Evolutionary conservation across 37 sponge, comb jelly and placozoan species (phyloP).

Genomic region (Beroe forskalii): DNA sequence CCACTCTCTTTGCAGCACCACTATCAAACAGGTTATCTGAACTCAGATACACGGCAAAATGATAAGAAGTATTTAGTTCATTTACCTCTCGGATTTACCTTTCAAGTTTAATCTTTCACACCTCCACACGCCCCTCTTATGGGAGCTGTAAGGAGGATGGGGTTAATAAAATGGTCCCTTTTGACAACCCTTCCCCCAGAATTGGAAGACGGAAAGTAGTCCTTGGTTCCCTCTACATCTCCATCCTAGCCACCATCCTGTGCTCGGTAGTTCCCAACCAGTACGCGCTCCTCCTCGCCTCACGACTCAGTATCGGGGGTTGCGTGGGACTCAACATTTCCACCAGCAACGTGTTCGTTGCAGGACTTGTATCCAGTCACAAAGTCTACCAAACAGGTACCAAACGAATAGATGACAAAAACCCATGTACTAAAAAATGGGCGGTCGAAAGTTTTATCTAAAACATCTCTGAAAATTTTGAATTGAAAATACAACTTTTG

Average conservation of each 20-base stretch:
- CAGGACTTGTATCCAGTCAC: neutral
- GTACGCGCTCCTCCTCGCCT: neutral
- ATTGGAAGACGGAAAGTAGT: neutral
- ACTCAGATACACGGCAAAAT: too few species aligned
- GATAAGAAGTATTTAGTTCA: too few species aligned
- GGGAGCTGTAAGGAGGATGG: too few species aligned
- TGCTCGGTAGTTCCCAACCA: neutral
- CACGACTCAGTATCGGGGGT: neutral
- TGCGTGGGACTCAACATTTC: conserved; percentile 14
- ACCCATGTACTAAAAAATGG: too few species aligned
- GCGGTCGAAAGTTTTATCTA: too few species aligned
- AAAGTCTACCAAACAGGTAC: neutral
- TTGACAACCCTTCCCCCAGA: neutral
- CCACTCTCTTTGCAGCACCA: neutral
- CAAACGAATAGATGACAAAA: too few species aligned
- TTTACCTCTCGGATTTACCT: too few species aligned
- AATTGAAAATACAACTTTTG: too few species aligned
- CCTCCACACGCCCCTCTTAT: too few species aligned
- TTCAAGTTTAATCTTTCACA: too few species aligned
- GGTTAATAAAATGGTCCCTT: too few species aligned
- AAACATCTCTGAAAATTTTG: too few species aligned
- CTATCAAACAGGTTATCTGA: neutral
- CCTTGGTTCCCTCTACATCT: neutral
- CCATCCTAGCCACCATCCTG: neutral
- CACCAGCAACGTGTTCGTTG: neutral